Evolutionary conservation across 64 coral and sea anemone species (phyloP).

Genomic region (Montipora foliosa): DNA sequence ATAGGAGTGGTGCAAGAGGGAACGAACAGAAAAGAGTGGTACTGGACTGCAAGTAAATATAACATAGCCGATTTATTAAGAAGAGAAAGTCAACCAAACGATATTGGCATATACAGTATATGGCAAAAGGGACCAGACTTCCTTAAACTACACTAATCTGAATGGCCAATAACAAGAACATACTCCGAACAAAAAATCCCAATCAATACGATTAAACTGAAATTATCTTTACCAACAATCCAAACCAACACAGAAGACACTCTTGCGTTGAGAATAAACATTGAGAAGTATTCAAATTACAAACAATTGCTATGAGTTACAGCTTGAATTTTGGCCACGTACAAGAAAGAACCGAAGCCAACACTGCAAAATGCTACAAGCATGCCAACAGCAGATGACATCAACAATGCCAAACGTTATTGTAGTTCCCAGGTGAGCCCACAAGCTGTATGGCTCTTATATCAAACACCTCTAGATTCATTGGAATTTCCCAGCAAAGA

Average conservation of each 20-base stretch:
- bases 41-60: not conserved
- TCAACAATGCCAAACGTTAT: too few relatives aligned
- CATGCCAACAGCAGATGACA: too few relatives aligned
- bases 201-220: not conserved
- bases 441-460: too few relatives aligned
- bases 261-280: not conserved
- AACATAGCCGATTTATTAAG: not conserved
- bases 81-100: constrained; percentile 12
- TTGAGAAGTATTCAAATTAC: not conserved
- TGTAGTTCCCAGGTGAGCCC: too few relatives aligned
- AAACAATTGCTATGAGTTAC: too few relatives aligned
- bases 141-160: not conserved
- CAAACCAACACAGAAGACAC: not conserved
- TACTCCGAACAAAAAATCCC: not conserved
- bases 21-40: not conserved
- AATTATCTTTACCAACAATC: not conserved
- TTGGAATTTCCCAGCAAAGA: too few relatives aligned
- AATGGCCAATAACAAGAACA: constrained; percentile 15
- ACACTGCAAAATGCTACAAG: too few relatives aligned
- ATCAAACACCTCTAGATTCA: too few relatives aligned
- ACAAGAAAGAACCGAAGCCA: too few relatives aligned
- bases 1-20: not conserved
- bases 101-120: constrained; percentile 10
- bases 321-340: too few relatives aligned
- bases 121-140: constrained; percentile 51